Conservation (phyloP, 2,113 vertebrate genomes). For the Neodontobutis hainanensis region DNA sequence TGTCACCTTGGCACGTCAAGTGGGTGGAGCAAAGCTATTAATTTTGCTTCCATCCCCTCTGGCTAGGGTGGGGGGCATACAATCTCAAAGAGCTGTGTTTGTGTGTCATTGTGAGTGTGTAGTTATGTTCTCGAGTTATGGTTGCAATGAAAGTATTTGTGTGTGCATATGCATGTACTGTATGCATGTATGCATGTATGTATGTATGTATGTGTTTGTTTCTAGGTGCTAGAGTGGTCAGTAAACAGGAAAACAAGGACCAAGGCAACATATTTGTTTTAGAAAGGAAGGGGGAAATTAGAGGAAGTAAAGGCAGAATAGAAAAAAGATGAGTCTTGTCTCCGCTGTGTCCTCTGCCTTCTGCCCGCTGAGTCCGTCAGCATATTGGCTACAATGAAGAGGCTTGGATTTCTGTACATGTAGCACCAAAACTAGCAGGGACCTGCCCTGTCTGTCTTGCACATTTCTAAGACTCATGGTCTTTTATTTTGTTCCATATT, state of each 20-base stretch:
- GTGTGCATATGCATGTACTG: constrained; percentile 38
- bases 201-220: constrained; percentile 41
- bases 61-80: constrained; percentile 50
- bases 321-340: constrained; percentile 53
- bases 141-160: constrained; percentile 43
- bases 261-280: constrained; percentile 75
- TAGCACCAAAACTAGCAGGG: constrained; percentile 74
- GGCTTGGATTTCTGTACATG: constrained; percentile 70
- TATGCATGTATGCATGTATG: constrained; percentile 30
- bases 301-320: constrained; percentile 48
- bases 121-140: neutral
- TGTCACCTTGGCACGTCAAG: constrained; percentile 55
- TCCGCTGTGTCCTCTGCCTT: constrained; percentile 59
- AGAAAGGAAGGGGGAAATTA: constrained; percentile 36
- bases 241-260: constrained; percentile 72
- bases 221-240: constrained; percentile 68
- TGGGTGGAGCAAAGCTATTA: constrained; percentile 46
- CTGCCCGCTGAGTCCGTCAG: constrained; percentile 52
- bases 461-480: constrained; percentile 38
- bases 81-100: constrained; percentile 63
- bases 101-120: constrained; percentile 31
- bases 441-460: constrained; percentile 69
- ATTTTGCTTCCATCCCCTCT: constrained; percentile 50
- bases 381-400: constrained; percentile 70
- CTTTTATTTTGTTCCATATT: constrained; percentile 27